Base-by-base conservation (phyloP, 1,140 invertebrate genomes). In the Drosophila triauraria region DNA sequence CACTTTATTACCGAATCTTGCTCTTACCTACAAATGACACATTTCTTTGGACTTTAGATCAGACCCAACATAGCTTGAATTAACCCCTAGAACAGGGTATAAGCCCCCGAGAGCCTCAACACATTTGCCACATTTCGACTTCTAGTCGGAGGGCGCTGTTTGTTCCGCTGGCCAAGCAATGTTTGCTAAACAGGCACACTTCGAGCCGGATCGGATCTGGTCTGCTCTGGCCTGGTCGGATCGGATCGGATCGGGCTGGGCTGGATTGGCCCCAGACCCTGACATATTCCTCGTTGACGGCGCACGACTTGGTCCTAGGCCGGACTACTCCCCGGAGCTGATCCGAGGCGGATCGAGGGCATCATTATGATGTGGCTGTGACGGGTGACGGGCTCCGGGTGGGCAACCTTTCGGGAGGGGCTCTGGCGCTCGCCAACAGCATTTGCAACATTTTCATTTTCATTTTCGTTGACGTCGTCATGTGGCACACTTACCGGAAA, bases 401-500 rank as follows among this genome's bases (percentile, higher is more conserved):
- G 30, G 56, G 64, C 79, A 79, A 87, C 84, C 84, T 88, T 88
- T 80, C 80, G 77, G 84, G 84, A 88, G 84, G 84, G 84, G 84
- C 77, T 57, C 32, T 27, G 9, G 32, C 30, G 40, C 64, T 32
- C 7, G 63, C 67, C 47, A 38, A n/a, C 13, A 46, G 54, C 46
- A 43, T 62, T 62, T 51, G 74, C 77, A 78, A 88, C 80, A 80
- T 84, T 87, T 87, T 87, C 84, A 80, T 85, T 85, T 85, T 83
- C 70, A 47, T 67, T 77, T 75, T 79, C 83, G 68, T 80, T 86
- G 82, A 59, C 42, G 48, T 58, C 50, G 53, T 58, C 75, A 81
- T 88, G 77, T 80, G 84, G 85, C 85, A 90, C 84, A 88, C 90
- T 85, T 84, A 90, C 85, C 85, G 88, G 75, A 88, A 90, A 90